Evolutionary conservation across 2,888 invertebrate species (phyloP).

Genomic region (Pecten maximus): DNA sequence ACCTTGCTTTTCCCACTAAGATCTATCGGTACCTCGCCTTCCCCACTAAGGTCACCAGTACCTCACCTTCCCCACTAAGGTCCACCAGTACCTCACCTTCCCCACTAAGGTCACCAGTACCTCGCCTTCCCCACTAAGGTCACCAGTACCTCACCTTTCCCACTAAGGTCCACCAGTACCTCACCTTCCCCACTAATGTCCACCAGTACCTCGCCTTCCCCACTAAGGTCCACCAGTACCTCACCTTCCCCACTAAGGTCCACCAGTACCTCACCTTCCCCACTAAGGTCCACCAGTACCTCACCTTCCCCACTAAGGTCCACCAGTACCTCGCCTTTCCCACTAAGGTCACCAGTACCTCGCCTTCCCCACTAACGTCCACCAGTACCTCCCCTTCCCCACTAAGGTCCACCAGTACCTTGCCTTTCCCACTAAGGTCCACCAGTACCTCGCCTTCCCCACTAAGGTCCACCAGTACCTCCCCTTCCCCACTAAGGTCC

Average conservation of each 20-base stretch:
- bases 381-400: no score
- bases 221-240: no score
- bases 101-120: no score
- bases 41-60: no score
- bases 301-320: background rate
- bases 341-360: no score
- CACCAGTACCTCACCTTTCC: no score
- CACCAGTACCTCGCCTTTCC: background rate
- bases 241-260: no score
- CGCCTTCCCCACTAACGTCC: no score
- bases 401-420: background rate
- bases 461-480: no score
- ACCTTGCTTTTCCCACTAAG: background rate
- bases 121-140: no score
- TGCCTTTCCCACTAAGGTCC: background rate
- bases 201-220: background rate
- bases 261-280: no score
- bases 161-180: background rate
- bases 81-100: background rate
- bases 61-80: background rate
- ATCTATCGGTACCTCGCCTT: background rate
- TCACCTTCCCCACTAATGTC: background rate
- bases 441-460: background rate
- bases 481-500: no score
- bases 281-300: background rate